A percentile compares a stretch with the other conserved stretches of the same genome.
Conservation (phyloP, 2,113 vertebrate species). For the Caranx melampygus region DNA sequence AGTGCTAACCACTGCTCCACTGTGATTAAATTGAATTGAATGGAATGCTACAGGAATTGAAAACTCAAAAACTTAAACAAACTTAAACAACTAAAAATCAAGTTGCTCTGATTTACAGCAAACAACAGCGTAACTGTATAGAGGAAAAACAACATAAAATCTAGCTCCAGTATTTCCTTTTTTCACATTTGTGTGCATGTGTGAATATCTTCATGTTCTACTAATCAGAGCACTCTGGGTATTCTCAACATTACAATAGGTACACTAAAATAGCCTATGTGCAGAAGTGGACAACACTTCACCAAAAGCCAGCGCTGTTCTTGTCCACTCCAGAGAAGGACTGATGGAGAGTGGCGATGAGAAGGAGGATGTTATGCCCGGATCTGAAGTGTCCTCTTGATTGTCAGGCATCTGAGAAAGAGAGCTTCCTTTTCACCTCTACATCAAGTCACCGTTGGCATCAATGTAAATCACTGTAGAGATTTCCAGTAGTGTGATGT, state of each 20-base stretch:
- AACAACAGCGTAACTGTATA: too few species aligned
- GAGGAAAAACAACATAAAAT: too few species aligned
- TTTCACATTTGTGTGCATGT: not conserved
- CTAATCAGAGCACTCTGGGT: not conserved
- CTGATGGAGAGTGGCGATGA: not conserved
- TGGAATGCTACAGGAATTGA: too few species aligned
- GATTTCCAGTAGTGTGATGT: not conserved
- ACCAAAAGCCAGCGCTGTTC: not conserved
- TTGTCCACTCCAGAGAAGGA: not conserved
- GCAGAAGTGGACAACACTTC: not conserved
- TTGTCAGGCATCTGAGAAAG: not conserved
- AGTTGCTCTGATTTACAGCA: not conserved
- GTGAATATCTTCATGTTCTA: not conserved
- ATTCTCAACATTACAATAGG: not conserved
- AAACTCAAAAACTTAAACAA: too few species aligned
- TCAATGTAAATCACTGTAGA: not conserved
- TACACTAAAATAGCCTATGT: not conserved
- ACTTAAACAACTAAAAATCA: too few species aligned
- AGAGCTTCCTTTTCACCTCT: not conserved
- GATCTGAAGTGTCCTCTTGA: slow-evolving; percentile 2
- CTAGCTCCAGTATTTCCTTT: not conserved
- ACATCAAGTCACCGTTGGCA: not conserved
- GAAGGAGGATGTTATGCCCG: not conserved
- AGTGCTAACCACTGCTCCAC: too few species aligned
- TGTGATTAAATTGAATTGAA: too few species aligned